Base-by-base conservation (phyloP, 2,888 invertebrate species). In the Isotomurus palustris region DNA sequence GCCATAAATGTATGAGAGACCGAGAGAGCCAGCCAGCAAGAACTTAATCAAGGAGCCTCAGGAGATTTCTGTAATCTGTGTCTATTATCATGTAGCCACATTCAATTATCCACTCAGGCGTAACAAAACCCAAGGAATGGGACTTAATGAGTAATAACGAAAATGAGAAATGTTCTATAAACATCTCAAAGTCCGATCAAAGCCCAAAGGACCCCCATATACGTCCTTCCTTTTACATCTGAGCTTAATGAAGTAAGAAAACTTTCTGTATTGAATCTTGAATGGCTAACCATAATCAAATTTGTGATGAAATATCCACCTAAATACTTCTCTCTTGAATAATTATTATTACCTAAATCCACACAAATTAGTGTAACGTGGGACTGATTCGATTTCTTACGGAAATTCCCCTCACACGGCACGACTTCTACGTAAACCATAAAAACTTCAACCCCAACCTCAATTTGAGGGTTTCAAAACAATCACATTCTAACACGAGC, bases 101-200 rank as follows among this genome's bases (percentile, higher is more conserved):
- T 45, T 45, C 28, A 45, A 45, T 45, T 45, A 45, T 28, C 29
- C 45, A 28, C 45, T 45, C 45, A 28, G 28, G 28, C 28, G 45
- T 25, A 45, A 28, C 45, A 45, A 45, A 45, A 43, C 24, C 21
- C 38, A 38, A 38, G 14, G 38, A n/a, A 38, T 38, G 14, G n/a
- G 38, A 4, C 38, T n/a, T n/a, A 5, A 38, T 17, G 14, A 32
- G 32, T 32, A 32, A 32, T 32, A 32, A 14, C 14, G 32, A 32
- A n/a, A n/a, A n/a, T n/a, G n/a, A n/a, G n/a, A n/a, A n/a, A n/a
- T n/a, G n/a, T n/a, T n/a, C n/a, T n/a, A n/a, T n/a, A n/a, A n/a
- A n/a, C n/a, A n/a, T n/a, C n/a, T n/a, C n/a, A n/a, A n/a, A n/a
- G n/a, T n/a, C n/a, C n/a, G n/a, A n/a, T n/a, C n/a, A n/a, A n/a